Evolutionary conservation across 2,888 invertebrate species (phyloP), one percentile per base, ranked within the genome.

Genomic region (Philhelius pedissequus): DNA sequence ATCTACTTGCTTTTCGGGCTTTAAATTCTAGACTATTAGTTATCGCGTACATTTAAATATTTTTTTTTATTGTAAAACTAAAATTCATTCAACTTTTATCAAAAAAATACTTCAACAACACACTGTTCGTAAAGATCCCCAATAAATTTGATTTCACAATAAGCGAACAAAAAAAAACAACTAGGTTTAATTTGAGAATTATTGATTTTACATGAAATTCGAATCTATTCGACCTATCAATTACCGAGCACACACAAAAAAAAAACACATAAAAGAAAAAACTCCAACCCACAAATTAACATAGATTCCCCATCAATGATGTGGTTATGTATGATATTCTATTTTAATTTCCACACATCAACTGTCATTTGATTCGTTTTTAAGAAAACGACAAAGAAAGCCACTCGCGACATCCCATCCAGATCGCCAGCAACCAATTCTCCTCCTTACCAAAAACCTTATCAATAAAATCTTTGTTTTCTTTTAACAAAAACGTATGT

Each of bases 381-480:
- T 60, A 5, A 11, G 6, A 9, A 40, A 43, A 66, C 50, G 38
- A 27, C 56, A 78, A 78, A 83, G 82, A 83, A 83, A 77, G 64
- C 66, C 58, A 58, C 56, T 71, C 58, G n/a, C 8, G 20, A 11
- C 32, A 71, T 71, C 35, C 27, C 15, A 56, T 43, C 25, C 15
- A 58, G 25, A 43, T 32, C 8, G 11, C 15, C 60, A 30, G 25
- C 7, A 56, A 20, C 27, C 20, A 27, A 58, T 25, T 4, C 5
- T 3, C 56, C 40, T 20, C 18, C 6, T 48, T 13, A 13, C 1
- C 30, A 18, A 58, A 58, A 60, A 43, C 7, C 15, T 50, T 27
- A 80, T 80, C 80, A 80, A 79, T 74, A 74, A 78, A 79, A 79
- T 68, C 52, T 52, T 56, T 32, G 32, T 79, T 66, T 66, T 38